These are phyloP conservation scores for Camelus dromedarius DNA, from an alignment of 2,113 vertebrate genomes.

Conservation along the genomic window DNA sequence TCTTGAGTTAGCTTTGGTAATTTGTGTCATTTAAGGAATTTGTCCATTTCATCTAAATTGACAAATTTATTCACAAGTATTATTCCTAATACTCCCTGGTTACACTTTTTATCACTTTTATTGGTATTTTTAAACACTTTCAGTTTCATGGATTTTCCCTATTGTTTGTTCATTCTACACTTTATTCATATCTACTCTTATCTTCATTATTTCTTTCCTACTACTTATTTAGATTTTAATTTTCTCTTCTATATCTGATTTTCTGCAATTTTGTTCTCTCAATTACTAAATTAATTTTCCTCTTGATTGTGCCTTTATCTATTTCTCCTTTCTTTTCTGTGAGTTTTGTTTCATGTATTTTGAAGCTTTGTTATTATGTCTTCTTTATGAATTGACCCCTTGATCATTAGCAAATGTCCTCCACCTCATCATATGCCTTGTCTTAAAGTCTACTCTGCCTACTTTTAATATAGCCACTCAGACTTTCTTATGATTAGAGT, in stretches of 20 bases:
- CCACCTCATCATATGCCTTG: not conserved
- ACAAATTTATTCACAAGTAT: not conserved
- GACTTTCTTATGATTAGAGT: not conserved
- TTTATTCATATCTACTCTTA: not conserved
- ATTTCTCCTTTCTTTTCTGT: not conserved
- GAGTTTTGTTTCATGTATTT: not conserved
- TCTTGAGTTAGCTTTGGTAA: not conserved
- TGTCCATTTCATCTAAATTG: not conserved
- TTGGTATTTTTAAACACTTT: not conserved
- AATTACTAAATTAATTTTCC: not conserved
- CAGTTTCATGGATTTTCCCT: not conserved
- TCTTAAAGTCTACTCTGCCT: not conserved
- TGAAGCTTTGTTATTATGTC: not conserved
- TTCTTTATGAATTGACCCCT: not conserved
- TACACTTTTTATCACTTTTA: not conserved
- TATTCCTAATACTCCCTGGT: not conserved
- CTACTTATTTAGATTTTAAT: not conserved
- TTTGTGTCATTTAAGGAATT: not conserved
- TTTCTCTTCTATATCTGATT: not conserved
- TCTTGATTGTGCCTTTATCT: not conserved
- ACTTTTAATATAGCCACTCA: not conserved
- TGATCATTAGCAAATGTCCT: not conserved
- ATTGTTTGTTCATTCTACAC: not conserved
- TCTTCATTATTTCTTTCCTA: not conserved
- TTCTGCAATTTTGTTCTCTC: not conserved